Evolutionary conservation across 1,140 invertebrate species (phyloP).

Genomic region (Octopus sinensis): DNA sequence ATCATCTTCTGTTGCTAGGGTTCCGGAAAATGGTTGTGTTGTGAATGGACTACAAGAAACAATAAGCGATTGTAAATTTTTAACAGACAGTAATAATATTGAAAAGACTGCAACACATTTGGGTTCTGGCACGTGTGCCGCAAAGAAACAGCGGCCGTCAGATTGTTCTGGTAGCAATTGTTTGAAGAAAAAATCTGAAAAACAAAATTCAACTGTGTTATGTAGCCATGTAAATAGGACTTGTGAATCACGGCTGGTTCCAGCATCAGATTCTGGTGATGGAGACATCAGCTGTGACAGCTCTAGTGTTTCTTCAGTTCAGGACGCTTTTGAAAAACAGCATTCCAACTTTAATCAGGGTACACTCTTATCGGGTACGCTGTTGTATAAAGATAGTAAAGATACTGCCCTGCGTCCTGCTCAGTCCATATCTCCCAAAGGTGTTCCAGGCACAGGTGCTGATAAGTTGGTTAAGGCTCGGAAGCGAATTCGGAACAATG

Average conservation of each 20-base stretch:
- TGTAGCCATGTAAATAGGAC: slow-evolving; percentile 14
- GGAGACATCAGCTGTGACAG: slow-evolving; percentile 47
- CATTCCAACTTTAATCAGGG: slow-evolving; percentile 15
- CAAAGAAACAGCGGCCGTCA: not conserved
- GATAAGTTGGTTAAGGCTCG: slow-evolving; percentile 30
- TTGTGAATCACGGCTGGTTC: slow-evolving; percentile 33
- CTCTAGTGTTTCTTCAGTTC: slow-evolving; percentile 16
- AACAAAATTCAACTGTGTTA: slow-evolving; percentile 7
- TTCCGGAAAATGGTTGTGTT: slow-evolving; percentile 16
- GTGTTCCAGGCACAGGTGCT: slow-evolving; percentile 20
- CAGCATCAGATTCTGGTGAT: slow-evolving; percentile 39
- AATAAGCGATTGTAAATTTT: slow-evolving; percentile 13
- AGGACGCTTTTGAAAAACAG: slow-evolving; percentile 14
- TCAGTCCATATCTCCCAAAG: slow-evolving; percentile 11
- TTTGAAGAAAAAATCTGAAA: slow-evolving; percentile 8
- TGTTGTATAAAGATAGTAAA: not conserved
- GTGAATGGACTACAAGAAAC: slow-evolving; percentile 11
- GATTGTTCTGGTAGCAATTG: not conserved
- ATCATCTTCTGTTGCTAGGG: slow-evolving; percentile 6
- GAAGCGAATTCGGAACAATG: slow-evolving; percentile 37
- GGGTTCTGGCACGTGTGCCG: not conserved
- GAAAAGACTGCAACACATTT: slow-evolving; percentile 12
- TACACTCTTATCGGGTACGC: not conserved
- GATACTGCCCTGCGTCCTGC: not conserved
- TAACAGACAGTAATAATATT: slow-evolving; percentile 10